Conservation (phyloP, 2,113 vertebrate species). For the Aythya baeri region DNA sequence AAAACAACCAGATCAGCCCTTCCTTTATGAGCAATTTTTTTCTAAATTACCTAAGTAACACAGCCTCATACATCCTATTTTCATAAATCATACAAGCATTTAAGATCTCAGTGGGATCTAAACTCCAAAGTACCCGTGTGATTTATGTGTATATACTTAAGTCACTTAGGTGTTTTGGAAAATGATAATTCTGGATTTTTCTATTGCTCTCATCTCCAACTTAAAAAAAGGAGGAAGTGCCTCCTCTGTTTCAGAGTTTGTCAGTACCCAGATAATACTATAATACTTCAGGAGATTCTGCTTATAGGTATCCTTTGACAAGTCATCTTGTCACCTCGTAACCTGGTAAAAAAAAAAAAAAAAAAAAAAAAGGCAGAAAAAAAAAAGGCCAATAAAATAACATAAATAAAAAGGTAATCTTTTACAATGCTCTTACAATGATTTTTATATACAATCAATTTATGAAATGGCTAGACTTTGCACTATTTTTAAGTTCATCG, state of each 20-base stretch:
- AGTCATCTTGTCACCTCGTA: background rate
- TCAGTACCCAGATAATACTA: background rate
- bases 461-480: background rate
- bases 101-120: conserved; percentile 25
- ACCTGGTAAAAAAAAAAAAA: background rate
- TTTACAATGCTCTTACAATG: background rate
- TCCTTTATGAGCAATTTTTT: conserved; percentile 23
- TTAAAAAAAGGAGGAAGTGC: background rate
- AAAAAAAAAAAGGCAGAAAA: background rate
- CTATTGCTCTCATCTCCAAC: background rate
- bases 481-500: background rate
- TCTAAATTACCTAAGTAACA: conserved; percentile 23
- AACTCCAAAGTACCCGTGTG: background rate
- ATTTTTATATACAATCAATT: background rate
- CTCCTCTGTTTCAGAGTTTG: background rate
- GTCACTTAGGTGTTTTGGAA: conserved; percentile 7
- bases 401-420: background rate
- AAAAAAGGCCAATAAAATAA: background rate
- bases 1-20: background rate
- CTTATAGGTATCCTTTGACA: background rate
- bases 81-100: conserved; percentile 56
- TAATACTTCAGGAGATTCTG: background rate
- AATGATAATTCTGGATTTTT: background rate
- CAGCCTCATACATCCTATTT: background rate
- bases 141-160: conserved; percentile 13